phyloP scores from a whole-genome alignment of 2,113 vertebrate genomes.

The Gracilinanus agilis region DNA sequence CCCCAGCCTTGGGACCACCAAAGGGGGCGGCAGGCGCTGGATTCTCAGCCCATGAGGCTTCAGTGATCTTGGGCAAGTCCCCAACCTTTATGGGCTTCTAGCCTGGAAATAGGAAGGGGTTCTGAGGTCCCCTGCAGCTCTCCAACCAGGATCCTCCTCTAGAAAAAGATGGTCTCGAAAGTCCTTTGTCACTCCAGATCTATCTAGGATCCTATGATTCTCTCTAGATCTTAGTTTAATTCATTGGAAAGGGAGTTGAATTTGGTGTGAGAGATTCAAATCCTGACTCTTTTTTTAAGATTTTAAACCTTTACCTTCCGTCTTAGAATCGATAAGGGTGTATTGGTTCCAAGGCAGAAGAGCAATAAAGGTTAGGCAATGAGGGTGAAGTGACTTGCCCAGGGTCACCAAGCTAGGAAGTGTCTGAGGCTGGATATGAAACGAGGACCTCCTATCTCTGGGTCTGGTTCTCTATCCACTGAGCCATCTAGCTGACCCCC shows the following conservation, averaged over 20 bases:
- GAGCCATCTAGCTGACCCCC: no score
- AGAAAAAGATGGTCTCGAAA: background rate
- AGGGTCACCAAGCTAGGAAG: no score
- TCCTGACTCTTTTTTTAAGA: no score
- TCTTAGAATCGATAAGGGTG: no score
- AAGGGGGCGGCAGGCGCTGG: background rate
- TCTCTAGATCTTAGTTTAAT: background rate
- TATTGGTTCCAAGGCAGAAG: no score
- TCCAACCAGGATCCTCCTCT: background rate
- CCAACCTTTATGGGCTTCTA: background rate
- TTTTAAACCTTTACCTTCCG: no score
- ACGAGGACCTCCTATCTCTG: no score
- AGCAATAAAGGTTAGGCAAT: no score
- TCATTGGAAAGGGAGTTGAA: background rate
- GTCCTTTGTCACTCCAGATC: background rate
- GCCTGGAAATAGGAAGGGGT: background rate
- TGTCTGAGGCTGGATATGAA: no score
- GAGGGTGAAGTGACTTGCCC: no score
- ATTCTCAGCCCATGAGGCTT: background rate
- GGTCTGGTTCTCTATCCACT: no score
- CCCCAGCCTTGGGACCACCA: background rate
- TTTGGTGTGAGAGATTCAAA: background rate
- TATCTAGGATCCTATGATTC: background rate
- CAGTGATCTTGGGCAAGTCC: background rate
- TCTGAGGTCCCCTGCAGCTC: background rate